Evolutionary conservation across 2,888 invertebrate species (phyloP), one percentile per base, ranked within the genome.

Genomic region (Subacronicta megacephala): DNA sequence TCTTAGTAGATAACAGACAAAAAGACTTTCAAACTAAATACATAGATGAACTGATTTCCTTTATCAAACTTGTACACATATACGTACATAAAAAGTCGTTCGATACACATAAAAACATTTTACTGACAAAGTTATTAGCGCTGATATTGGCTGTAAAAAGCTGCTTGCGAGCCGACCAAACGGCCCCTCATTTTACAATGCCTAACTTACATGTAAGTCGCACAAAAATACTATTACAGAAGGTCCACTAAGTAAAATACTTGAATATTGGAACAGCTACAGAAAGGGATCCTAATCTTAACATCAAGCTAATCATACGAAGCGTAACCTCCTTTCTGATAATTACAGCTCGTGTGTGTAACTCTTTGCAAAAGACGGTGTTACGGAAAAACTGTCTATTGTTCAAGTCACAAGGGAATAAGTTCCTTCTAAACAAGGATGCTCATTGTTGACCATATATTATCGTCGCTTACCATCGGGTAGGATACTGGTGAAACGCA

Each of bases 121-220:
- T 78, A 84, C 78, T 77, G 80, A 76, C 79, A 70, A 77, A 81
- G 84, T 82, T 87, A 86, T 85, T 85, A 83, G 78, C 80, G 62
- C 65, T 64, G 80, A 83, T 83, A 84, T 83, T 77, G 84, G 80
- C 76, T 73, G 82, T 88, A 85, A 88, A 85, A 87, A 77, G 74
- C 68, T 80, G 74, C 72, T 75, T 71, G 78, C 58, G 69, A 76
- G 75, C 76, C 72, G 78, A 75, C 75, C n/a, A n/a, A 78, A 79
- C 73, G 69, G 67, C 73, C 62, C 58, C 57, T 62, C 73, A 79
- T 83, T 84, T 85, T 80, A 83, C 75, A 80, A 56, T 63, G 47
- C 53, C 60, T 61, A 53, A 62, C 62, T 69, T 63, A 62, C 60
- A 65, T 67, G 68, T 43, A 9, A 36, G 31, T 1, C 31, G 17